Conservation (phyloP, 2,888 invertebrate genomes). For the Cosmia trapezina region DNA sequence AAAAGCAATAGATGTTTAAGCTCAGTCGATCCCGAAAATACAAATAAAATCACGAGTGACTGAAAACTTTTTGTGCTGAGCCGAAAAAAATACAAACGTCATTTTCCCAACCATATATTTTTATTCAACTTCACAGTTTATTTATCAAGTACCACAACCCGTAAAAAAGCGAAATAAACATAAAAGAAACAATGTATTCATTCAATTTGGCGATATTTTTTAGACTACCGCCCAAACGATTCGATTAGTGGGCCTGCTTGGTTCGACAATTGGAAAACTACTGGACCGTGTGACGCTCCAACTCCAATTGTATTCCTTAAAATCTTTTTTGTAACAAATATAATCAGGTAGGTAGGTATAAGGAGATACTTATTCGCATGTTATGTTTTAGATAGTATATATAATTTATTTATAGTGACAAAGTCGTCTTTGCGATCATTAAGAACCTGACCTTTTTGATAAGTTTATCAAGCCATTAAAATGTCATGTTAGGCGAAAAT, state of each 20-base stretch:
- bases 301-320: constrained; percentile 37
- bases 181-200: constrained; percentile 22
- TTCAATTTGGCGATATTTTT: constrained; percentile 53
- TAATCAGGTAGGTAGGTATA: constrained; percentile 4
- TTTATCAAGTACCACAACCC: background rate
- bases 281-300: constrained; percentile 38
- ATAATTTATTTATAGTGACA: constrained; percentile 6
- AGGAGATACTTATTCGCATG: constrained; percentile 17
- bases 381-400: background rate
- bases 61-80: background rate
- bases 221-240: constrained; percentile 40
- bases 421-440: background rate
- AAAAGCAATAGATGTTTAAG: background rate
- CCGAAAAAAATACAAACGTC: background rate
- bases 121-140: constrained; percentile 18
- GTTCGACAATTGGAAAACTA: constrained; percentile 60
- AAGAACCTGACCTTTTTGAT: background rate
- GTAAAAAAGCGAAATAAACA: constrained; percentile 17
- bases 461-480: constrained; percentile 7
- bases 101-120: constrained; percentile 4
- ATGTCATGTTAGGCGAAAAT: background rate
- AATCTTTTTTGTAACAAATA: constrained; percentile 26
- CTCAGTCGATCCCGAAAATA: background rate
- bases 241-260: constrained; percentile 53
- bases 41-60: background rate